phyloP scores from a whole-genome alignment of 2,113 vertebrate genomes.

The Apteryx owenii region DNA sequence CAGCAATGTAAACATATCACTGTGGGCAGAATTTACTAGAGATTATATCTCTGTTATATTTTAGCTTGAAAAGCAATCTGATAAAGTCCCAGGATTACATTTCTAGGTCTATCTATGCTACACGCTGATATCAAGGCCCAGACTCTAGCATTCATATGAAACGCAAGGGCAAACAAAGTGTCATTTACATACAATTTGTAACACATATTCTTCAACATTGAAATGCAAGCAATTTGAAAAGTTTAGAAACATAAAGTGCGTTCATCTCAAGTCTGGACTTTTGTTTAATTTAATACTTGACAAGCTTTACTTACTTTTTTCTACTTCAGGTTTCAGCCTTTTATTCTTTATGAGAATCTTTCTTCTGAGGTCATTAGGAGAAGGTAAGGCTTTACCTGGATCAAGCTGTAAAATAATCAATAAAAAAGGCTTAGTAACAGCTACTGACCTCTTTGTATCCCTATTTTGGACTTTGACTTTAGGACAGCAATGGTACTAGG shows the following conservation, averaged over 20 bases:
- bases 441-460: neutral
- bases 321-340: constrained; percentile 96
- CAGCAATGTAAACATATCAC: constrained; percentile 10
- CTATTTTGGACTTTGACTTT: neutral
- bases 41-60: constrained; percentile 8
- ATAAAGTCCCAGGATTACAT: constrained; percentile 1
- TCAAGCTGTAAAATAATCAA: constrained; percentile 84
- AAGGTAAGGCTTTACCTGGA: constrained; percentile 87
- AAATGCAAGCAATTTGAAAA: neutral
- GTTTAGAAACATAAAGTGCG: neutral
- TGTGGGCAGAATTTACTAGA: constrained; percentile 6
- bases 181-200: neutral
- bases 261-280: neutral
- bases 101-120: neutral
- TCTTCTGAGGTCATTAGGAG: constrained; percentile 93
- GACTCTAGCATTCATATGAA: neutral
- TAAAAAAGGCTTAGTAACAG: constrained; percentile 8
- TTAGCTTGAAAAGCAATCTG: neutral
- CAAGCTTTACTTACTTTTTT: constrained; percentile 88
- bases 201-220: neutral
- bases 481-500: neutral
- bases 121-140: neutral
- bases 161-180: neutral
- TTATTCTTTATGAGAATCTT: constrained; percentile 99
- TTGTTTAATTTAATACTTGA: neutral